These are phyloP conservation scores for Enteromius paludinosus DNA, from an alignment of 2,797 vertebrate species.

Conservation along the genomic window DNA sequence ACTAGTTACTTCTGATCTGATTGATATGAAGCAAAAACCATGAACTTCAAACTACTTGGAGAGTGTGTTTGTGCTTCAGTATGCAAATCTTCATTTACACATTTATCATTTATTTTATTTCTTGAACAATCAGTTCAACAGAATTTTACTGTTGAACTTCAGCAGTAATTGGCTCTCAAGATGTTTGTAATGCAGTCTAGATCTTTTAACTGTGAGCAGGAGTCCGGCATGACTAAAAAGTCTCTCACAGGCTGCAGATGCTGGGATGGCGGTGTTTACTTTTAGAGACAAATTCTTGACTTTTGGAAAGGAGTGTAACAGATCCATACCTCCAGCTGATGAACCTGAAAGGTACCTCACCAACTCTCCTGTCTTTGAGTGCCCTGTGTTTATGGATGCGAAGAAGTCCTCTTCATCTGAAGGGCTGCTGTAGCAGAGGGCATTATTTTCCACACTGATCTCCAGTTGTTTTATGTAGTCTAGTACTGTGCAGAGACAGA, in stretches of 20 bases:
- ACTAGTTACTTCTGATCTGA: neutral
- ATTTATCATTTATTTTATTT: neutral
- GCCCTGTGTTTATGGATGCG: neutral
- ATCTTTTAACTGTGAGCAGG: conserved; percentile 4
- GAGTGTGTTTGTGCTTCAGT: neutral
- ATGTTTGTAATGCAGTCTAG: neutral
- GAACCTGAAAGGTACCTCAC: neutral
- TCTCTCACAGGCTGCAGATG: conserved; percentile 3
- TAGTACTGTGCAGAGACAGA: too few relatives aligned
- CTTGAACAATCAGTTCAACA: neutral
- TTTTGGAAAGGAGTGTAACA: neutral
- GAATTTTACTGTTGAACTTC: conserved; percentile 4
- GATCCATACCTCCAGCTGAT: neutral
- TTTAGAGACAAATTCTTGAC: neutral
- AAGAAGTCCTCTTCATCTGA: neutral
- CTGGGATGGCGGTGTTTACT: neutral
- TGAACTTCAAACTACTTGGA: neutral
- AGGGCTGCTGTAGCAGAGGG: too few relatives aligned
- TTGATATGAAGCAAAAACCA: neutral
- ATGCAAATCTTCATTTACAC: neutral
- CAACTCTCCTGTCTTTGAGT: neutral
- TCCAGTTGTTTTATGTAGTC: too few relatives aligned
- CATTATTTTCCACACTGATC: too few relatives aligned
- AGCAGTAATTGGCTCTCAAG: neutral
- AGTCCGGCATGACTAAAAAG: neutral